Base-by-base conservation (phyloP, 2,797 vertebrate species). In the Perdix hodgsoniae region DNA sequence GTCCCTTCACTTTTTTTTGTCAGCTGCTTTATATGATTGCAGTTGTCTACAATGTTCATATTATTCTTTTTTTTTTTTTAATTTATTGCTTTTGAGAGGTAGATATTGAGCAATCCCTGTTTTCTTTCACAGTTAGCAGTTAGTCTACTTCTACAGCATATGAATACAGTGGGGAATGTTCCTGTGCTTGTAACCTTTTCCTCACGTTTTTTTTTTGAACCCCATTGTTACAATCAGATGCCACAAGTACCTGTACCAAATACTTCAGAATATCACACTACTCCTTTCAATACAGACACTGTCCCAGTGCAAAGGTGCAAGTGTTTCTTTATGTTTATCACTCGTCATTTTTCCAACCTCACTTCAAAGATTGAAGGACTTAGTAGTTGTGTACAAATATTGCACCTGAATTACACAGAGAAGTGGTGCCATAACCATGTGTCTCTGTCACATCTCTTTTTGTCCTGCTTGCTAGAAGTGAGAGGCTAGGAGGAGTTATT, bases 391-490 rank as follows among this genome's bases (percentile, higher is more conserved):
- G 59, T 47, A 72, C 45, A 83, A 89, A 40, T 24, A 44, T 42
- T 33, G 14, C 6, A 79, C 44, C 33, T 61, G 15, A n/a, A 44
- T 70, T 40, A 27, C 27, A 29, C 0, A 49, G 47, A 92, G 85
- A 57, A 92, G 31, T 9, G 31, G 13, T 64, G 29, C 45, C 37
- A 22, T 2, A 11, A 72, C 75, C 72, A 44, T 52, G 71, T 7
- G 12, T 92, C 76, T 92, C 81, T 65, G 76, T 88, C 73, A 60
- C 44, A 83, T 73, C 81, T 60, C 67, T 89, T 87, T 94, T 83
- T 67, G 65, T 95, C 88, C 60, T 85, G 47, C 70, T 63, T 91
- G 79, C 14, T 54, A 40, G 16, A 14, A 54, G 61, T 10, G 27
- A 75, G 56, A 42, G 78, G 37, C 61, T 67, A 83, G 75, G 61